These are phyloP conservation scores for Mus pahari DNA, from an alignment of 2,113 vertebrate genomes.

Conservation along the genomic window DNA sequence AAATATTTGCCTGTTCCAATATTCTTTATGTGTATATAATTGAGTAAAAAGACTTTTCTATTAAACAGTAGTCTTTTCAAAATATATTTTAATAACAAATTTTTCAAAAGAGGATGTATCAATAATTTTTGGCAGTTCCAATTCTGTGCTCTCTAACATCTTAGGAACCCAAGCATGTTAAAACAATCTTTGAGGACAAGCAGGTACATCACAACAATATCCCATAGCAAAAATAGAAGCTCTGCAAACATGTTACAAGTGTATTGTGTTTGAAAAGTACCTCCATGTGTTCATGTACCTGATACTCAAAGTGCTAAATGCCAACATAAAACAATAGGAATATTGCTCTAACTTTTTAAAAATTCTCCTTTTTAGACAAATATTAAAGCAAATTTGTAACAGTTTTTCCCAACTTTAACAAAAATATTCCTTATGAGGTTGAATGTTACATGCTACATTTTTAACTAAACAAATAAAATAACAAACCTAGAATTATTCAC, in stretches of 20 bases:
- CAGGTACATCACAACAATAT: neutral
- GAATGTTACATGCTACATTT: neutral
- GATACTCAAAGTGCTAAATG: neutral
- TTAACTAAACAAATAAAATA: neutral
- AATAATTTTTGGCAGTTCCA: neutral
- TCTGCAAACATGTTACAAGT: neutral
- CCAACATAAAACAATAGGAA: neutral
- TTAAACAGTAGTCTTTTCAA: neutral
- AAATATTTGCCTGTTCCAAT: neutral
- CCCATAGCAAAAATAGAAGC: neutral
- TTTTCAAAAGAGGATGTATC: neutral
- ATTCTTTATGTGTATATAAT: neutral
- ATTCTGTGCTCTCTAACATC: neutral
- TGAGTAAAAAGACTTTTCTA: neutral
- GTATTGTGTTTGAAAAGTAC: neutral
- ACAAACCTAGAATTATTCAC: neutral
- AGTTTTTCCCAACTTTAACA: neutral
- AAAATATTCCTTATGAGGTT: neutral
- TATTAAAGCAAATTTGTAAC: neutral
- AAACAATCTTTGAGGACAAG: neutral
- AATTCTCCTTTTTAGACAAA: neutral
- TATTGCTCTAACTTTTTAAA: conserved; percentile 56
- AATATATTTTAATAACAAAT: neutral
- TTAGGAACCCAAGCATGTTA: neutral
- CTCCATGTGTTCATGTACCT: neutral